Percentiles rank a stretch among this genome's conserved stretches.
These are phyloP conservation scores for Acyrthosiphon pisum DNA, from an alignment of 1,140 invertebrate species.

Conservation along the genomic window DNA sequence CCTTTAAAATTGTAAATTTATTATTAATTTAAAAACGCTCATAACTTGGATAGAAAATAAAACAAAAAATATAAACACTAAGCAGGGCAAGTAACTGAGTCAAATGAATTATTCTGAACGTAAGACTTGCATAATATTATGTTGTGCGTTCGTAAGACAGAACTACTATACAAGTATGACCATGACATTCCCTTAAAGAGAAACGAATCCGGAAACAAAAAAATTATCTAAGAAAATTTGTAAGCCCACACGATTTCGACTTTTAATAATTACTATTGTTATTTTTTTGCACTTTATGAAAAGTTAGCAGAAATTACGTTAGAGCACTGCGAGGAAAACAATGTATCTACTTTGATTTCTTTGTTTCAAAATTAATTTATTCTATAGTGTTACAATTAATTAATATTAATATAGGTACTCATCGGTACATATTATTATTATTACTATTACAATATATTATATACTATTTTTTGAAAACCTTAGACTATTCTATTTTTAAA, in stretches of 20 bases:
- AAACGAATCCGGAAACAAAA: neutral
- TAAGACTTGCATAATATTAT: neutral
- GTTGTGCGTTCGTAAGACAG: neutral
- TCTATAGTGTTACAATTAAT: neutral
- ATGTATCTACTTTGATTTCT: neutral
- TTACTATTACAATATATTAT: neutral
- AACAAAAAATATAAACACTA: neutral
- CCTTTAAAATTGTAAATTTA: neutral
- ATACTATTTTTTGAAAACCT: constrained; percentile 33
- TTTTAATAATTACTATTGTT: neutral
- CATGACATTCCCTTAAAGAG: neutral
- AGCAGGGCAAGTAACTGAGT: neutral
- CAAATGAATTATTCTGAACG: neutral
- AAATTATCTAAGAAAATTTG: neutral
- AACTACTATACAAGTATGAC: neutral
- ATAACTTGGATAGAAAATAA: neutral
- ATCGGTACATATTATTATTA: neutral
- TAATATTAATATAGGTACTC: neutral
- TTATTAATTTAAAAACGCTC: neutral
- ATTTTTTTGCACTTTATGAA: neutral
- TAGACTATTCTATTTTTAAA: constrained; percentile 31
- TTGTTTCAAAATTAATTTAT: neutral
- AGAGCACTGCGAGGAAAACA: neutral
- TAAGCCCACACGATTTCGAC: neutral
- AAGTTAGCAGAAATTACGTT: neutral